phyloP scores from a whole-genome alignment of 2,113 vertebrate genomes.

The Tylochromis polylepis region DNA sequence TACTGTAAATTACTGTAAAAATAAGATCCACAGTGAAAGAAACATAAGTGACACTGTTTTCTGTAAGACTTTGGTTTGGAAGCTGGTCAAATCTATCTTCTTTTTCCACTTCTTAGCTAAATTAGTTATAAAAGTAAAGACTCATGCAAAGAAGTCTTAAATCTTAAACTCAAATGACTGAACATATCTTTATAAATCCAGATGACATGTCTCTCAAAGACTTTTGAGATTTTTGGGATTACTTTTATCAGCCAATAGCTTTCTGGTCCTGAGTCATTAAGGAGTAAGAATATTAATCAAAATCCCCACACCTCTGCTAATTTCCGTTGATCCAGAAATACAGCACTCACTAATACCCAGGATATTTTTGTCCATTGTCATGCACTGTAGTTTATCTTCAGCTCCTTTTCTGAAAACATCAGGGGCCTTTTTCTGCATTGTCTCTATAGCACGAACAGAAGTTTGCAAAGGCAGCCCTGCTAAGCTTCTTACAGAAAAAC shows the following conservation, averaged over 20 bases:
- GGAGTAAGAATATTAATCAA: constrained; percentile 42
- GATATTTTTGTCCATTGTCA: constrained; percentile 27
- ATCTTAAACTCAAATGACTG: neutral
- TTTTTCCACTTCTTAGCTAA: neutral
- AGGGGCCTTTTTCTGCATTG: neutral
- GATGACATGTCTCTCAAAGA: neutral
- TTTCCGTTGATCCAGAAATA: constrained; percentile 52
- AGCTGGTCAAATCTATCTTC: neutral
- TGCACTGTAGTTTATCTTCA: neutral
- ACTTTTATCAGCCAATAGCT: neutral
- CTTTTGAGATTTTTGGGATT: too few relatives aligned
- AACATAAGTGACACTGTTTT: neutral
- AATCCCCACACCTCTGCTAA: constrained; percentile 32
- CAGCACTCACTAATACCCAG: neutral
- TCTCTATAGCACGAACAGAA: neutral
- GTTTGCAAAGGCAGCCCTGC: neutral
- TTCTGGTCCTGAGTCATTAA: constrained; percentile 15
- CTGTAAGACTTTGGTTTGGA: neutral
- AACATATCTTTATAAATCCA: neutral
- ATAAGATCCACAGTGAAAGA: neutral
- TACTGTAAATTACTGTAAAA: neutral
- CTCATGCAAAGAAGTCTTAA: neutral
- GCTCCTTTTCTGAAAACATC: constrained; percentile 7
- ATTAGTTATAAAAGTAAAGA: neutral
- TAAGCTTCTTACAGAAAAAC: neutral